Conservation (phyloP, 30 jellyfish, hydroid and myxozoan genomes). For the Cassiopea andromeda region DNA sequence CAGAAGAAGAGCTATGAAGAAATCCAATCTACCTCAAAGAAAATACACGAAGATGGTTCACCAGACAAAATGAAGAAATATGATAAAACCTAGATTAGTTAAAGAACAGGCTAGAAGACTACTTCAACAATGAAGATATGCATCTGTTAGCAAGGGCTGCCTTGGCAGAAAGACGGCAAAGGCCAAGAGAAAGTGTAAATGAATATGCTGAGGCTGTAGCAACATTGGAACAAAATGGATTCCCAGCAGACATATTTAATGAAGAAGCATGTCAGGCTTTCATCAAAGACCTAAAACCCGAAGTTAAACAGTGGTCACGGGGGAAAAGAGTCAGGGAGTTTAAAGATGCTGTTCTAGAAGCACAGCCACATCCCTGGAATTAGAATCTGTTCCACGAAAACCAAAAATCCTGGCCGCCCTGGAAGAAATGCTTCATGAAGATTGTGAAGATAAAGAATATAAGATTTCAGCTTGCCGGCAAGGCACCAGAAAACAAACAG, state of each 20-base stretch:
- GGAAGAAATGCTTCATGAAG: slow-evolving; percentile 15
- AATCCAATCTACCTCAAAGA: slow-evolving; percentile 10
- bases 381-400: slow-evolving; percentile 11
- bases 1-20: slow-evolving; percentile 28
- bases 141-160: slow-evolving; percentile 15
- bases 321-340: slow-evolving; percentile 8
- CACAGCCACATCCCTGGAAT: slow-evolving; percentile 7
- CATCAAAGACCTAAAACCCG: slow-evolving; percentile 18
- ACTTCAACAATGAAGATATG: slow-evolving; percentile 18
- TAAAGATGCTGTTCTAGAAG: slow-evolving; percentile 24
- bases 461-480: too few relatives aligned
- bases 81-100: slow-evolving; percentile 6
- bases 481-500: too few relatives aligned
- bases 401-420: slow-evolving; percentile 17
- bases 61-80: slow-evolving; percentile 15
- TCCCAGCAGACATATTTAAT: slow-evolving; percentile 14
- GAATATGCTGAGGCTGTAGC: slow-evolving; percentile 29
- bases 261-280: slow-evolving; percentile 15
- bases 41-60: slow-evolving; percentile 5
- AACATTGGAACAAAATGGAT: slow-evolving; percentile 4
- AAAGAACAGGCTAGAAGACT: slow-evolving; percentile 20
- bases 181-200: slow-evolving; percentile 21
- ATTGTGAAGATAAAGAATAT: slow-evolving; percentile 15
- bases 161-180: slow-evolving; percentile 10
- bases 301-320: slow-evolving; percentile 7